phyloP scores from a whole-genome alignment of 2,113 vertebrate species.

The Pogonocichla stellata region DNA sequence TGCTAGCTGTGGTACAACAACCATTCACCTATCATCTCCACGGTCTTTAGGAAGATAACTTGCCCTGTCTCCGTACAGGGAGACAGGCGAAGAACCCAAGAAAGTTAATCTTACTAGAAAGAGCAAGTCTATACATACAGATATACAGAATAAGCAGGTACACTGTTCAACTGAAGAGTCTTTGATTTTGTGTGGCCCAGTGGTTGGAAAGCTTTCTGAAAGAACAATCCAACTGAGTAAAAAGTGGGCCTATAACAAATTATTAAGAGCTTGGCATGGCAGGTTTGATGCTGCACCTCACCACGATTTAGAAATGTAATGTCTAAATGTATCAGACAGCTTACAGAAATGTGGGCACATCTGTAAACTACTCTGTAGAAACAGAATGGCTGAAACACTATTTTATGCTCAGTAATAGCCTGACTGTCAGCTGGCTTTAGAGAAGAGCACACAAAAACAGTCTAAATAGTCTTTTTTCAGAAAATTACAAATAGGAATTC shows the following conservation, averaged over 20 bases:
- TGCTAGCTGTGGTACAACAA: not conserved
- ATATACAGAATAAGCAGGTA: not conserved
- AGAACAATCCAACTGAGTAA: not conserved
- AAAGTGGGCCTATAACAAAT: not conserved
- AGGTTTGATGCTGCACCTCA: not conserved
- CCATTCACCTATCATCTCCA: not conserved
- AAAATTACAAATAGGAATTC: not conserved
- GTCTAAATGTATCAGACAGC: not conserved
- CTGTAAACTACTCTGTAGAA: not conserved
- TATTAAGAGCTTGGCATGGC: not conserved
- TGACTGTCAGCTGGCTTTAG: not conserved
- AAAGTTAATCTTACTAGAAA: not conserved
- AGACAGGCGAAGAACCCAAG: not conserved
- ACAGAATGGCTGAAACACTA: not conserved
- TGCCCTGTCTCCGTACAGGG: not conserved
- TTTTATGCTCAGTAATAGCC: not conserved
- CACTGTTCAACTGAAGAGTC: not conserved
- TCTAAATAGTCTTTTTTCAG: not conserved
- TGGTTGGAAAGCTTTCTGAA: not conserved
- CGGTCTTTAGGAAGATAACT: not conserved
- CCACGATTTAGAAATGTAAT: not conserved
- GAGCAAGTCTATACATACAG: not conserved
- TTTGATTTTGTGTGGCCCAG: not conserved
- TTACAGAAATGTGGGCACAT: not conserved
- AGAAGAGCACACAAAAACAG: not conserved